A percentile compares a stretch with the other conserved stretches of the same genome.
Conservation (phyloP, 2,113 vertebrate genomes). For the Xenus cinereus region DNA sequence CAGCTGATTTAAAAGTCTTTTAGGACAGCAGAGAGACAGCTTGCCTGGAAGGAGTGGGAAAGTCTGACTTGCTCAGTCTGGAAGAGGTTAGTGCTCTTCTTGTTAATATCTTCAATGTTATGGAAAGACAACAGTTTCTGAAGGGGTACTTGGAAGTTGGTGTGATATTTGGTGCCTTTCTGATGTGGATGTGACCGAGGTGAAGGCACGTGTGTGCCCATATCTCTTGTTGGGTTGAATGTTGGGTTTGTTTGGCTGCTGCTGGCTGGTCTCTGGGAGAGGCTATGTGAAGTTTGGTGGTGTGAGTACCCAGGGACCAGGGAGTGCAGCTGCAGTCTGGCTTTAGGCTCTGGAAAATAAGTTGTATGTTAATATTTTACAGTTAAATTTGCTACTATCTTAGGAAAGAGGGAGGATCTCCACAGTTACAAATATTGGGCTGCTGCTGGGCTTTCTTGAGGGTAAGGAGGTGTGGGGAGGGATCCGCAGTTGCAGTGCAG, state of each 20-base stretch:
- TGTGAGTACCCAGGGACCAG: background rate
- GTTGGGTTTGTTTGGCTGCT: accelerated
- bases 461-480: too few relatives aligned
- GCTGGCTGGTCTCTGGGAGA: background rate
- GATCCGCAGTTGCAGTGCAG: accelerated
- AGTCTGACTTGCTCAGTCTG: accelerated
- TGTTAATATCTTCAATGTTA: accelerated
- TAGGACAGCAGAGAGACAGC: accelerated
- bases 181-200: accelerated
- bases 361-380: accelerated
- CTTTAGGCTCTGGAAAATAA: background rate
- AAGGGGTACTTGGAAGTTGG: accelerated
- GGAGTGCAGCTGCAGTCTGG: accelerated
- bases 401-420: background rate
- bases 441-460: background rate
- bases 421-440: accelerated
- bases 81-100: background rate
- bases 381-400: accelerated
- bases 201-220: accelerated
- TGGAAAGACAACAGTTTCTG: accelerated
- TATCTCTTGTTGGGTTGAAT: background rate
- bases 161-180: accelerated
- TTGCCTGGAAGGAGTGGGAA: background rate
- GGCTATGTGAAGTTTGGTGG: accelerated
- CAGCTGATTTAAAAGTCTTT: background rate